Evolutionary conservation across 2,888 invertebrate genomes (phyloP), one percentile per base, ranked within the genome.

Genomic region (Druceiella hillmani): DNA sequence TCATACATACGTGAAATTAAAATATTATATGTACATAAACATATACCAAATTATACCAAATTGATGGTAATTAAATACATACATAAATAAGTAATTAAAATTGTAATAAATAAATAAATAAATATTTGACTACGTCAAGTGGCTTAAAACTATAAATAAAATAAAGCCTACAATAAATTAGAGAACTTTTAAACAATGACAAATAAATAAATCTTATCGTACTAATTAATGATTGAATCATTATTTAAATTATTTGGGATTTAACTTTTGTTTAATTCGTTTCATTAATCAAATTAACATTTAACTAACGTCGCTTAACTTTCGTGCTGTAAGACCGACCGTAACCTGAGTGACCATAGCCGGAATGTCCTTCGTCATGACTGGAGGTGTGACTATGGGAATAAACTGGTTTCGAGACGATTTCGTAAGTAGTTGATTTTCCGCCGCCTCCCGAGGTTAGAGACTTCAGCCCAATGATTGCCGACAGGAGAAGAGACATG

Each of bases 391-490:
- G 77, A 3, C 73, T 69, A 15, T 81, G 81, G 1, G 79, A 76
- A 57, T 87, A 87, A 0, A 88, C 70, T 0, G 88, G 88, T 50
- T 88, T 88, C 26, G 87, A 81, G 4, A 89, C 82, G 43, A 89
- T 86, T 63, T 89, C 88, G 55, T 89, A 89, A 0, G 87, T 87
- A 5, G 87, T 86, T 6, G 81, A 76, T 53, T 83, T 83, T 44
- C 80, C 78, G 1, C 83, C 82, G 1, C 83, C 82, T 3, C 78
- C 74, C 1, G 69, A 56, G 2, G 83, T 74, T 11, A 87, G 59
- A 1, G 82, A 76, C 53, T 87, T 87, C 38, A 88, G 64, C 1
- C 87, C 87, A 38, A 87, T 75, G 43, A 87, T 79, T 0, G 81
- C 83, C 0, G 88, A 85, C 1, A 89, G 63, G 47, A 87, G 77